Base-by-base conservation (phyloP, 1,140 invertebrate genomes). In the Uloborus diversus region DNA sequence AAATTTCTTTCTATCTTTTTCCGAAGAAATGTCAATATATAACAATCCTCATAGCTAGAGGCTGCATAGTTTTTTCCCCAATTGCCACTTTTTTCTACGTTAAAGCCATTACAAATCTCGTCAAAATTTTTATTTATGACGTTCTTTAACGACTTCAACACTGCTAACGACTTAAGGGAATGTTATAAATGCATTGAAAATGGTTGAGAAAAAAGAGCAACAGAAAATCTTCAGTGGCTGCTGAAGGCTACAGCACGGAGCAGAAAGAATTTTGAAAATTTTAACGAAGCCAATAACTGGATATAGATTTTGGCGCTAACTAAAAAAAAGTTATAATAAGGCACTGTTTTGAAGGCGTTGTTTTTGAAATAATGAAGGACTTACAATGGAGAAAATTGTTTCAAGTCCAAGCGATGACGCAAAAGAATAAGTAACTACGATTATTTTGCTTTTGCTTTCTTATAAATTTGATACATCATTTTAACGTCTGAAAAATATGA, bases 241-340 rank as follows among this genome's bases (percentile, higher is more conserved):
- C 71, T 64, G 14, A 17, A 0, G 71, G 71, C 71, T 51, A 75
- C 51, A 32, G 33, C 33, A 59, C n/a, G 20, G 28, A 51, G 35
- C 56, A 75, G 27, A 14, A 59, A 4, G 59, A 75, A 59, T 75
- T 75, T 75, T 75, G 64, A 75, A 59, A 64, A 64, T 51, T 75
- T 57, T 75, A 75, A 75, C 71, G 71, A 75, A 75, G 71, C 71
- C 71, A 75, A 75, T 75, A 75, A 75, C 71, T 64, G 59, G 71
- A 75, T 75, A 75, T 75, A 64, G 71, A 75, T 57, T 75, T 75
- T 75, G n/a, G n/a, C n/a, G n/a, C n/a, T n/a, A n/a, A n/a, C n/a
- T n/a, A n/a, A n/a, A n/a, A n/a, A n/a, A n/a, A n/a, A n/a, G n/a
- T n/a, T n/a, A n/a, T n/a, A n/a, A n/a, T n/a, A n/a, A n/a, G n/a